Evolutionary conservation across 2,888 invertebrate genomes (phyloP).

Genomic region (Lithophane semibrunnea): DNA sequence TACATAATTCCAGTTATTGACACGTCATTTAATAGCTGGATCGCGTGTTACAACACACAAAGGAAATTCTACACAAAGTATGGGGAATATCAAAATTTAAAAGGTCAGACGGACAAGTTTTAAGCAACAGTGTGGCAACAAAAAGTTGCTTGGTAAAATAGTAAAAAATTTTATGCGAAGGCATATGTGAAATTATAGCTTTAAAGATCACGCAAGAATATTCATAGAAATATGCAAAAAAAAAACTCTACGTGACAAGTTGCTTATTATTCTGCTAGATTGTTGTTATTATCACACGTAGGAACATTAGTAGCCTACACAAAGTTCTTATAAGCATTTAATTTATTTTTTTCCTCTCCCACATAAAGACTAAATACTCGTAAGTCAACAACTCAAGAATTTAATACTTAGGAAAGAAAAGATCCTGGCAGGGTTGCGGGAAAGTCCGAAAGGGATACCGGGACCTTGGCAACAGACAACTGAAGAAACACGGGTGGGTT

Average conservation of each 20-base stretch:
- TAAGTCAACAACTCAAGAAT: neutral
- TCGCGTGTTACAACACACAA: conserved; percentile 80
- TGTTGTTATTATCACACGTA: conserved; percentile 5
- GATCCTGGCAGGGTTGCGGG: too few species aligned
- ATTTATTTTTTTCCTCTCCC: neutral
- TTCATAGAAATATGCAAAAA: conserved; percentile 5
- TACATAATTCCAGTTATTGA: conserved; percentile 76
- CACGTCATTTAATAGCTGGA: conserved; percentile 80
- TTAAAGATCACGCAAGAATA: conserved; percentile 6
- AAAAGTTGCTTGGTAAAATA: conserved; percentile 35
- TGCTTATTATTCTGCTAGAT: conserved; percentile 3
- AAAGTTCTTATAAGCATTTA: neutral
- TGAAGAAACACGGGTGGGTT: too few species aligned
- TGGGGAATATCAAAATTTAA: conserved; percentile 71
- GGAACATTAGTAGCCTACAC: neutral
- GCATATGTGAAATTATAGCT: conserved; percentile 18
- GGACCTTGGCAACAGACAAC: too few species aligned
- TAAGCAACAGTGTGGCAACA: conserved; percentile 26
- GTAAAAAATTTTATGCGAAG: neutral
- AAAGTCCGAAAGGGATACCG: too few species aligned
- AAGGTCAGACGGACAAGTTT: conserved; percentile 59
- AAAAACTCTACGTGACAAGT: conserved; percentile 15
- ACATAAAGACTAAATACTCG: neutral
- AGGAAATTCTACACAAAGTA: conserved; percentile 75
- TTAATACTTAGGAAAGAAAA: neutral